Evolutionary conservation across 2,888 invertebrate species (phyloP), one percentile per base, ranked within the genome.

Genomic region (Melieria picta): DNA sequence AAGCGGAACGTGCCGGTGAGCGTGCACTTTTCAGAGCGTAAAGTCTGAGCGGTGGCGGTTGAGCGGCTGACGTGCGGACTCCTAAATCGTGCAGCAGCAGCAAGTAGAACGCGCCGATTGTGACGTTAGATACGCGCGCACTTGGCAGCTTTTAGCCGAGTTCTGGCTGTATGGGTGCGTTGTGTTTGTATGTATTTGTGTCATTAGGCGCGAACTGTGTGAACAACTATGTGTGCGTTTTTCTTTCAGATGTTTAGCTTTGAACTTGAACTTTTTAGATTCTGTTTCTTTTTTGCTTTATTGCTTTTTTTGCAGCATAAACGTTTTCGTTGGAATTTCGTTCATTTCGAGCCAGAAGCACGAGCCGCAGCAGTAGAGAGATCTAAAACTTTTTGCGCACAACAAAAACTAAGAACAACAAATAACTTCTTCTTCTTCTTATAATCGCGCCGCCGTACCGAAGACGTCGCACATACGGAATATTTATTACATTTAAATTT

Each of bases 201-300:
- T 6, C 48, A 63, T 16, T 10, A 50, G 4, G 13, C 63, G 63
- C 48, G 48, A 30, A 30, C 48, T n/a, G n/a, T n/a, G n/a, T n/a
- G n/a, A n/a, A 9, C 11, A n/a, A 9, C 30, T 7, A 11, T 47
- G 48, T 63, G 4, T 60, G 45, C 46, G 11, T 9, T 65, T 62
- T 58, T 5, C 52, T 71, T 71, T 65, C 30, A 61, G 55, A 55
- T 65, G 55, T 61, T 65, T 61, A 47, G 77, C 79, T 80, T 83
- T 85, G 85, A 85, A 85, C 85, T 85, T 85, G 85, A 85, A 84
- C 82, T 85, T 84, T 79, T 73, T 60, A 43, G 60, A 69, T 62
- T 71, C 30, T 30, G 30, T 30, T 30, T 30, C 2, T 30, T 30
- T 30, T 30, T 30, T 30, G 30, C 30, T 30, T 30, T 30, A 1